A percentile compares a stretch with the other conserved stretches of the same genome.
Evolutionary conservation across 2,888 invertebrate species (phyloP).

Genomic region (Nymphalis urticae): DNA sequence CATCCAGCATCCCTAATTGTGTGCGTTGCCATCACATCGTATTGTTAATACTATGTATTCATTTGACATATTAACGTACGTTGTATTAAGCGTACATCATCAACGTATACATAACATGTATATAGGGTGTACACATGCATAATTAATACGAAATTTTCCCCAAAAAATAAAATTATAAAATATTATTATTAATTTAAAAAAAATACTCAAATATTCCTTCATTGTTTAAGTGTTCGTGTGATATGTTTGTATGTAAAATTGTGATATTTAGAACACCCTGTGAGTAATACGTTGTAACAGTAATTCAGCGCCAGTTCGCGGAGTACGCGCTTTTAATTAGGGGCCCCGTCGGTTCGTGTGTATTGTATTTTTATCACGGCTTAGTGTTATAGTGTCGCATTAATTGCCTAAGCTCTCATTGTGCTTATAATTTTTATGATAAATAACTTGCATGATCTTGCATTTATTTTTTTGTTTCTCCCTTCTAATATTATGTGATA

Average conservation of each 20-base stretch:
- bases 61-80: constrained; percentile 69
- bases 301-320: constrained; percentile 35
- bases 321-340: constrained; percentile 34
- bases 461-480: background rate
- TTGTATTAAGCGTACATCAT: constrained; percentile 48
- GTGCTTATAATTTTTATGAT: background rate
- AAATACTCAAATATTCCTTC: too few relatives aligned
- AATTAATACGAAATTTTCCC: background rate
- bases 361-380: constrained; percentile 24
- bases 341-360: constrained; percentile 6
- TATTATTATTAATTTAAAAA: too few relatives aligned
- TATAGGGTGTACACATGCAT: constrained; percentile 13
- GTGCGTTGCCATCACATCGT: constrained; percentile 54
- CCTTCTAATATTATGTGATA: background rate
- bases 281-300: constrained; percentile 30
- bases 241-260: background rate
- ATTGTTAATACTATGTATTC: constrained; percentile 72
- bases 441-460: background rate
- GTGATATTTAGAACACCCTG: constrained; percentile 13
- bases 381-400: constrained; percentile 18
- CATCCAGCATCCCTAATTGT: constrained; percentile 52
- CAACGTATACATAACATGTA: constrained; percentile 20
- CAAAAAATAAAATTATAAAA: background rate
- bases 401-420: constrained; percentile 18
- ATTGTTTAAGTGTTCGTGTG: too few relatives aligned